phyloP scores from a whole-genome alignment of 2,888 invertebrate genomes.

The Macrophya alboannulata region DNA sequence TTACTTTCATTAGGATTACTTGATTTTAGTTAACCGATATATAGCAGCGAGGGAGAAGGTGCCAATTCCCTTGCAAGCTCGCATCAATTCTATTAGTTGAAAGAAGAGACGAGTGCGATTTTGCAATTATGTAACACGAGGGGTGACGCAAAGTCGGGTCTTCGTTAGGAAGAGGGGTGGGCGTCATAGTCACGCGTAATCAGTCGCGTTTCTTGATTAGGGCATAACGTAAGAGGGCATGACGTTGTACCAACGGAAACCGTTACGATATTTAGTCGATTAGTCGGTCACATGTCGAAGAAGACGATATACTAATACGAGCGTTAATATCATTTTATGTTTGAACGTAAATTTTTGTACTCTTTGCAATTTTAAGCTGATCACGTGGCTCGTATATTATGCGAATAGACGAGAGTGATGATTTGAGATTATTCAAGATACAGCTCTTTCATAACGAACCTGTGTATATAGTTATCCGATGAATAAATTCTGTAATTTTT shows the following conservation, averaged over 20 bases:
- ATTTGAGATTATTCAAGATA: not conserved
- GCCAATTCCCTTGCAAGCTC: slow-evolving; percentile 4
- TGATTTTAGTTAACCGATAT: not conserved
- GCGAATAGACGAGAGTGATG: not conserved
- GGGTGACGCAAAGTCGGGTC: slow-evolving; percentile 35
- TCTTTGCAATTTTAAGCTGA: not conserved
- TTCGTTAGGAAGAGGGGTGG: not conserved
- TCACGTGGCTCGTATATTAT: not conserved
- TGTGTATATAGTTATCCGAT: not conserved
- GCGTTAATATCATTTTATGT: not conserved
- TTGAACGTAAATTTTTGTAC: too few relatives aligned
- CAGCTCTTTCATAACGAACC: not conserved
- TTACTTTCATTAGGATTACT: not conserved
- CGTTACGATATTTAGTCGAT: not conserved
- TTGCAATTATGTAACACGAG: not conserved
- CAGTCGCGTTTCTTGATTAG: slow-evolving; percentile 19
- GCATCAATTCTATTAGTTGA: not conserved
- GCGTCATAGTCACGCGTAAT: slow-evolving; percentile 20
- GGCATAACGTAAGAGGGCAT: slow-evolving; percentile 7
- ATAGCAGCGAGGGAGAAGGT: not conserved
- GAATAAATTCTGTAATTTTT: not conserved
- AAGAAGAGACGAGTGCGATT: not conserved
- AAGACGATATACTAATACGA: not conserved
- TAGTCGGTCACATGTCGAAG: not conserved
- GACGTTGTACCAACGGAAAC: not conserved